A percentile compares a stretch with the other conserved stretches of the same genome.
phyloP scores from a whole-genome alignment of 2,797 vertebrate genomes.

The Melanotaenia boesemani region DNA sequence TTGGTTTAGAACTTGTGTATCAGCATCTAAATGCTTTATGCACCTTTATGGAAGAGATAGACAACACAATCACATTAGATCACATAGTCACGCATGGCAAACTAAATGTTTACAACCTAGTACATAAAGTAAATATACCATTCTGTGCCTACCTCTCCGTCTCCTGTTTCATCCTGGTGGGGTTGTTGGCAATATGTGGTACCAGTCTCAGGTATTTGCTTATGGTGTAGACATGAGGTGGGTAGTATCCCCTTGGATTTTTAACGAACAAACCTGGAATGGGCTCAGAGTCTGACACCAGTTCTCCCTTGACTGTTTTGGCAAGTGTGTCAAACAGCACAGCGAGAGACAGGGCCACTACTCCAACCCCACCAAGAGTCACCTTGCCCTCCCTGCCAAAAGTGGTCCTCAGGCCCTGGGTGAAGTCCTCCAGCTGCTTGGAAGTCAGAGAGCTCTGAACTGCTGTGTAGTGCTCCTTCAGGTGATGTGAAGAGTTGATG shows the following conservation, averaged over 20 bases:
- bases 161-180: slow-evolving; percentile 41
- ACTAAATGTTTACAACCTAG: too few species aligned
- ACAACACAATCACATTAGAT: too few species aligned
- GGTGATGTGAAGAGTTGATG: slow-evolving; percentile 34
- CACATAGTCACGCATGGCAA: too few species aligned
- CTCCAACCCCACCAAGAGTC: slow-evolving; percentile 18
- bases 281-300: slow-evolving; percentile 8
- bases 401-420: slow-evolving; percentile 32
- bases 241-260: slow-evolving; percentile 18
- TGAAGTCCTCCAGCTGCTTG: slow-evolving; percentile 50
- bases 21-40: too few species aligned
- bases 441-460: slow-evolving; percentile 42
- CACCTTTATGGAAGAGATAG: too few species aligned
- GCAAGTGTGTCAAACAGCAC: slow-evolving; percentile 50
- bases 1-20: too few species aligned
- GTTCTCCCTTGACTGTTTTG: slow-evolving; percentile 32
- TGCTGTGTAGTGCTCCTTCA: slow-evolving; percentile 27
- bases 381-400: slow-evolving; percentile 41
- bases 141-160: slow-evolving; percentile 23
- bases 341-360: slow-evolving; percentile 48
- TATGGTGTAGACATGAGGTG: slow-evolving; percentile 8
- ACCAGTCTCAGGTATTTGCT: slow-evolving; percentile 48
- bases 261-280: slow-evolving; percentile 41
- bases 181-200: slow-evolving; percentile 42
- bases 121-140: too few species aligned